phyloP scores from a whole-genome alignment of 2,888 invertebrate genomes.

The Cremastobaeus sp. region DNA sequence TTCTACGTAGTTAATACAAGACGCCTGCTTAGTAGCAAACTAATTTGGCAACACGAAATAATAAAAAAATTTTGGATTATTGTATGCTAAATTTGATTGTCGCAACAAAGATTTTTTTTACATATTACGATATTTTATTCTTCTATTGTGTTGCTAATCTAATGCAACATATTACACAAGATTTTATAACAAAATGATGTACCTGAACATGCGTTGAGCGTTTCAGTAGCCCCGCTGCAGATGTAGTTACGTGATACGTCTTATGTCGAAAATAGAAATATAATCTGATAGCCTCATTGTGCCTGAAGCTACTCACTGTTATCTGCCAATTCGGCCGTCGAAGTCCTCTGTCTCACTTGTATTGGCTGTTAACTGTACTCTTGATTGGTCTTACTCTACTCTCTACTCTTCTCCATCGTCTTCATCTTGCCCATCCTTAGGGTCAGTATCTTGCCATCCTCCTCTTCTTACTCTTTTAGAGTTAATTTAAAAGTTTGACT shows the following conservation, averaged over 20 bases:
- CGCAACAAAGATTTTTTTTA: too few relatives aligned
- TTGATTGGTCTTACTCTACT: conserved; percentile 43
- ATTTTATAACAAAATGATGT: conserved; percentile 53
- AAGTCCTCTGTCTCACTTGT: conserved; percentile 62
- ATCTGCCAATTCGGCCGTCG: conserved; percentile 72
- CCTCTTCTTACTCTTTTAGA: conserved; percentile 21
- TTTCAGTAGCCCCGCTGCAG: conserved; percentile 73
- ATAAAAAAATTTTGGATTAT: too few relatives aligned
- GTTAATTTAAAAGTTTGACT: conserved; percentile 59
- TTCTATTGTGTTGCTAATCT: too few relatives aligned
- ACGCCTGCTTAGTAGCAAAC: conserved; percentile 48
- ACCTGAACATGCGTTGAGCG: conserved; percentile 58
- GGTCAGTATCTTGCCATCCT: conserved; percentile 15
- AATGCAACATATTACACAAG: conserved; percentile 48
- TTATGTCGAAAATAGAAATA: conserved; percentile 78
- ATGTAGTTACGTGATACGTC: conserved; percentile 77
- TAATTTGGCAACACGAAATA: too few relatives aligned
- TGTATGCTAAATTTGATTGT: too few relatives aligned
- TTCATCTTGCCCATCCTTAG: conserved; percentile 39
- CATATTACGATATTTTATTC: too few relatives aligned
- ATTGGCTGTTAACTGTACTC: conserved; percentile 22
- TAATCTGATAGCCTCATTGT: conserved; percentile 78
- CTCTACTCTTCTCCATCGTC: conserved; percentile 34
- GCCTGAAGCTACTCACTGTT: conserved; percentile 74
- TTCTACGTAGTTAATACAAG: conserved; percentile 27